Base-by-base conservation (phyloP, 2,888 invertebrate genomes). In the Rhabditophanes sp. region DNA sequence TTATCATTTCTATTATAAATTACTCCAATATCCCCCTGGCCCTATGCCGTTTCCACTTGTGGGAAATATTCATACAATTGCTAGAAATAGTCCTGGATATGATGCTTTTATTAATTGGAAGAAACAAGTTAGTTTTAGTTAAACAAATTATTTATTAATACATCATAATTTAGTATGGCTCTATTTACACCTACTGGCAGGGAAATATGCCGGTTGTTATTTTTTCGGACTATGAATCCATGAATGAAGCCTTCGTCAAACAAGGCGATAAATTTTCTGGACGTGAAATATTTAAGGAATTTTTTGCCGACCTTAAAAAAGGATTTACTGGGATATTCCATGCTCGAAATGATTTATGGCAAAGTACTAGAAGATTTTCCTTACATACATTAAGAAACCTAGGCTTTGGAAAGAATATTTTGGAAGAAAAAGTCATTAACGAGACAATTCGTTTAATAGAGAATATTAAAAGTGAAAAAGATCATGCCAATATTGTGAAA, bases 121-220 rank as follows among this genome's bases (percentile, higher is more conserved):
- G n/a, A 23, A 25, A 14, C n/a, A n/a, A n/a, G n/a, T n/a, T n/a
- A n/a, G n/a, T n/a, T n/a, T n/a, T n/a, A n/a, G n/a, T n/a, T n/a
- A n/a, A n/a, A n/a, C n/a, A n/a, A n/a, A n/a, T n/a, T n/a, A n/a
- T n/a, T n/a, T n/a, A n/a, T n/a, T n/a, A n/a, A n/a, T n/a, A n/a
- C n/a, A n/a, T n/a, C n/a, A n/a, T n/a, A n/a, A n/a, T n/a, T n/a
- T 12, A 37, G 19, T 37, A 37, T 17, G 36, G 36, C 9, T 11
- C 21, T 7, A 11, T 36, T 11, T 36, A 36, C 35, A 36, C 36
- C 4, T 36, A 36, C 24, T 36, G 36, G 36, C 33, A 35, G 8
- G 36, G 37, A 5, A 28, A 37, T 15, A 17, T 24, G 23, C 37
- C 37, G 14, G 16, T 37, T 14, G 37, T 37, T 4, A 27, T 34